These are phyloP conservation scores for Prinia subflava DNA, from an alignment of 2,113 vertebrate species.

Conservation along the genomic window DNA sequence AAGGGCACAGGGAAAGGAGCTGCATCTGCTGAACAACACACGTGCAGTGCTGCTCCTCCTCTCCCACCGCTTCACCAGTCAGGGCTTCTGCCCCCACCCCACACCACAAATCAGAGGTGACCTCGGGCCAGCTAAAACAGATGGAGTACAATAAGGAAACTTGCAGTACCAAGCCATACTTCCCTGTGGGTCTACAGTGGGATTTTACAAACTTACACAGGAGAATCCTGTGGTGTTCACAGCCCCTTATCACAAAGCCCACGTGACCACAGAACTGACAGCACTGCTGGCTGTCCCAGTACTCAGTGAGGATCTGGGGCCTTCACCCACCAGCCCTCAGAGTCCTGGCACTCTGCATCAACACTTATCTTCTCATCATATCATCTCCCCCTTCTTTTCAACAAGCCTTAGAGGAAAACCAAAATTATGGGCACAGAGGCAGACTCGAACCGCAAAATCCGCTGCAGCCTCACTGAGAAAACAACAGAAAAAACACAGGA, in stretches of 20 bases:
- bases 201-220: not conserved
- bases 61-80: not conserved
- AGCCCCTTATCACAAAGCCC: not conserved
- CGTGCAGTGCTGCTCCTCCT: rapidly evolving
- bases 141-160: not conserved
- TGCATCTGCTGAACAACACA: not conserved
- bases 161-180: not conserved
- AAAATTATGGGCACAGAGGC: not conserved
- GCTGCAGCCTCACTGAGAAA: not conserved
- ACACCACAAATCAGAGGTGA: not conserved
- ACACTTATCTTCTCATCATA: not conserved
- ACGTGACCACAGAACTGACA: not conserved
- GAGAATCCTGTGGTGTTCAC: not conserved
- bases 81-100: not conserved
- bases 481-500: not conserved
- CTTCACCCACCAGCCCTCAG: not conserved
- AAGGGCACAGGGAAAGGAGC: not conserved
- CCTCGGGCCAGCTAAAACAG: not conserved
- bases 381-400: not conserved
- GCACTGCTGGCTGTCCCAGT: not conserved
- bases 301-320: not conserved
- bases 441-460: not conserved
- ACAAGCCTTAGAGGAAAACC: not conserved
- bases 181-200: not conserved
- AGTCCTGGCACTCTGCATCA: not conserved